These are phyloP conservation scores for Streptopelia turtur DNA, from an alignment of 2,797 vertebrate species.

Conservation along the genomic window DNA sequence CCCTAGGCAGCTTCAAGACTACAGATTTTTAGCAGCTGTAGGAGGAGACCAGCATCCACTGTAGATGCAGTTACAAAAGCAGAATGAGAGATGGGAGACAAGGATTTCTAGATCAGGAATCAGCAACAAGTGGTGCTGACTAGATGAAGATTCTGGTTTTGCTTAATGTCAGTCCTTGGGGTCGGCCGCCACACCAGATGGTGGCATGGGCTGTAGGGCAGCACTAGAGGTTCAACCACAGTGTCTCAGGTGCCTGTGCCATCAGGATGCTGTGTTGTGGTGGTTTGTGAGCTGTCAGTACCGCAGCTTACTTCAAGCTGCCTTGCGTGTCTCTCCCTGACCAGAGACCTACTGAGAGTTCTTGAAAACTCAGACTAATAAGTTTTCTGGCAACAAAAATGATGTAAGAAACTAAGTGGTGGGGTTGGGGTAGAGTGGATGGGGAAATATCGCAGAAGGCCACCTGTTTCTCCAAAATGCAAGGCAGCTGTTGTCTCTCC, in stretches of 20 bases:
- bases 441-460: background rate
- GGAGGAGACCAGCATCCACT: background rate
- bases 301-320: background rate
- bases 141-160: background rate
- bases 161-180: background rate
- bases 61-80: background rate
- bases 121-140: background rate
- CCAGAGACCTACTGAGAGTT: fast-evolving
- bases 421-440: no score
- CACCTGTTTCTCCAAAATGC: background rate
- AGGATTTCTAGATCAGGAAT: background rate
- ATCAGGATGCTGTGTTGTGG: background rate
- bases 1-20: background rate
- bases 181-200: background rate
- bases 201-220: fast-evolving
- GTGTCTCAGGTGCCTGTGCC: background rate
- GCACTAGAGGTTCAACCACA: fast-evolving
- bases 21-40: background rate
- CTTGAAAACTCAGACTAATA: background rate
- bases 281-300: background rate
- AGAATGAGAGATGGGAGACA: background rate
- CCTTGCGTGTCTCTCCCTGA: background rate
- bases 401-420: background rate
- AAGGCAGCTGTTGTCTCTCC: background rate
- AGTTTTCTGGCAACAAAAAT: background rate